These are phyloP conservation scores for Neosilurus hyrtlii DNA, from an alignment of 2,797 vertebrate genomes.

Conservation along the genomic window DNA sequence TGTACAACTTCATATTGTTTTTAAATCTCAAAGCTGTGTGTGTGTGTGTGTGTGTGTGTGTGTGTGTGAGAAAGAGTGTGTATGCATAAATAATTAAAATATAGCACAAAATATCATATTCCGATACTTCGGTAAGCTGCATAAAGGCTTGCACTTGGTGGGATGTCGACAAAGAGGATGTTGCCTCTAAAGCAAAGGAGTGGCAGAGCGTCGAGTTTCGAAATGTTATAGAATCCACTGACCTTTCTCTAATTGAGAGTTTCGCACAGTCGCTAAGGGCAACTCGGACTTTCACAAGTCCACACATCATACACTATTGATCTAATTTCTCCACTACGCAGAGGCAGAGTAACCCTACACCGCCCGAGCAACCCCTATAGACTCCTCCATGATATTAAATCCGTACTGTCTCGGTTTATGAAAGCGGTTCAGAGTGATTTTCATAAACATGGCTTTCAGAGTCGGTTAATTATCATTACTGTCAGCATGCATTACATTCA, in stretches of 20 bases:
- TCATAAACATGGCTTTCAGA: slow-evolving; percentile 42
- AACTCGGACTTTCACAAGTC: slow-evolving; percentile 40
- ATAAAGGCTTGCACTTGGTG: not conserved
- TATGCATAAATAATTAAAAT: not conserved
- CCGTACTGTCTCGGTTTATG: slow-evolving; percentile 24
- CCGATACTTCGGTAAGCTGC: not conserved
- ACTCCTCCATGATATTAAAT: slow-evolving; percentile 24
- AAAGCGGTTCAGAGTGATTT: slow-evolving; percentile 38
- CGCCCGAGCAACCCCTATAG: slow-evolving; percentile 7
- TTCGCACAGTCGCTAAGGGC: slow-evolving; percentile 46
- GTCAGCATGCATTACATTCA: slow-evolving; percentile 51
- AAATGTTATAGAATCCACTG: slow-evolving; percentile 43
- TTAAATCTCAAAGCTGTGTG: not conserved
- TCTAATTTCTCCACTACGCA: slow-evolving; percentile 27
- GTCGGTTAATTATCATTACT: slow-evolving; percentile 52
- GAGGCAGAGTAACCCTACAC: slow-evolving; percentile 12
- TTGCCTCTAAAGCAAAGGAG: slow-evolving; percentile 14
- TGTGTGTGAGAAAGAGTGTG: too few relatives aligned
- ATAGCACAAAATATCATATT: not conserved
- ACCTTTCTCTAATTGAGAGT: slow-evolving; percentile 52
- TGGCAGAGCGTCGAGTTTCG: slow-evolving; percentile 21
- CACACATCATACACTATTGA: slow-evolving; percentile 41
- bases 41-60: not conserved
- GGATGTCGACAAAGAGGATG: not conserved
- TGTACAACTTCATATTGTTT: not conserved